These are phyloP conservation scores for Heliothis peltigera DNA, from an alignment of 2,888 invertebrate species.

Conservation along the genomic window DNA sequence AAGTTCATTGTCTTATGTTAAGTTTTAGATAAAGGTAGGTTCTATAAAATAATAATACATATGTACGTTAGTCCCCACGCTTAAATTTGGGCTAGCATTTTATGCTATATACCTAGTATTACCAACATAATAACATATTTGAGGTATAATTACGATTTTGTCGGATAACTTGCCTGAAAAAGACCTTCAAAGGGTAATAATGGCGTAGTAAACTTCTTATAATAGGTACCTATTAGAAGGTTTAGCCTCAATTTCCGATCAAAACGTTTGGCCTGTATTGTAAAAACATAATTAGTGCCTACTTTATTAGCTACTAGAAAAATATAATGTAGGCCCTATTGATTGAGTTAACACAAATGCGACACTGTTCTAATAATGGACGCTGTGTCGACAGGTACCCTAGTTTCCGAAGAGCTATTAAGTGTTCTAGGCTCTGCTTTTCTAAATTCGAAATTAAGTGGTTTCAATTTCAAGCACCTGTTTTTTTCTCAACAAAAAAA, in stretches of 20 bases:
- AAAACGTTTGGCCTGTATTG: constrained; percentile 16
- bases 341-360: not conserved
- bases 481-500: constrained; percentile 46
- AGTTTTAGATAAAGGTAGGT: too few species aligned
- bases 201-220: constrained; percentile 7
- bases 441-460: constrained; percentile 48
- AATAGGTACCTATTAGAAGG: constrained; percentile 26
- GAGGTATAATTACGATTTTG: not conserved
- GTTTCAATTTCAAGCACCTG: constrained; percentile 59
- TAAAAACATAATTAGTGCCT: constrained; percentile 6
- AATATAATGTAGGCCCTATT: not conserved
- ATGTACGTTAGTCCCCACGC: not conserved
- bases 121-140: not conserved
- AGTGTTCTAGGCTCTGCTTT: too few species aligned
- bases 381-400: not conserved
- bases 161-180: not conserved
- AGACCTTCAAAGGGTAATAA: constrained; percentile 33
- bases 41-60: too few species aligned
- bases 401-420: not conserved
- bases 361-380: not conserved
- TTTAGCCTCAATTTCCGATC: constrained; percentile 33
- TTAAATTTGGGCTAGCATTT: not conserved
- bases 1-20: too few species aligned
- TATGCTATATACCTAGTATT: too few species aligned
- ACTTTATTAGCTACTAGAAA: not conserved